Base-by-base conservation (phyloP, 2,888 invertebrate species). In the Xylota sylvarum region DNA sequence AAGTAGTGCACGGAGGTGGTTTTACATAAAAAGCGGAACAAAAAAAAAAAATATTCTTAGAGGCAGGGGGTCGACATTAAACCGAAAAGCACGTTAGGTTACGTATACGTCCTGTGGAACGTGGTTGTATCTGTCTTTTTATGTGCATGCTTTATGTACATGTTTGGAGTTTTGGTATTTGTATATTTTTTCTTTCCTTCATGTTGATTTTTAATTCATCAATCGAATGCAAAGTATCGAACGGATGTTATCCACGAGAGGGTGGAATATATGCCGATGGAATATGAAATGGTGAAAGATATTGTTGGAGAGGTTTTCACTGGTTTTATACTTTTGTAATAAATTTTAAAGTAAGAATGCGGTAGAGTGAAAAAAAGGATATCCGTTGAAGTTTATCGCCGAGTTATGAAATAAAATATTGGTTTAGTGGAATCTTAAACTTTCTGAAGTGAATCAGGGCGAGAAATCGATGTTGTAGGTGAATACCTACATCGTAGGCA, bases 161-260 rank as follows among this genome's bases (percentile, higher is more conserved):
- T 64, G 48, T 48, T 64, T 17, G 43, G 56, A 58, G 48, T 56
- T 43, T 69, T 62, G 35, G 30, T 50, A n/a, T 72, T 72, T 55
- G 19, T 77, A 12, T 43, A 32, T 46, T 58, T 55, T 48, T 12
- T 19, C 35, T 23, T 48, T 40, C 48, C 27, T 58, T 64, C 27
- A 23, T 56, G 55, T 43, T 85, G 79, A 73, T 85, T 85, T 80
- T 85, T 80, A 78, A 78, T 83, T 83, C 72, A 83, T 78, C 78
- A 78, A 77, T 83, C 65, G 74, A 23, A 65, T 40, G 56, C 27
- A 23, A 35, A 5, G 19, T 72, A 82, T 72, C 72, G 58, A 64
- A 82, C 5, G 6, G 19, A 55, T 17, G 40, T 1, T 17, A 30
- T n/a, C 12, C 27, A 30, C 6, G 14, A 23, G 7, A n/a, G n/a